A percentile compares a stretch with the other conserved stretches of the same genome.
These are phyloP conservation scores for Urosaurus nigricauda DNA, from an alignment of 2,797 vertebrate species.

Conservation along the genomic window DNA sequence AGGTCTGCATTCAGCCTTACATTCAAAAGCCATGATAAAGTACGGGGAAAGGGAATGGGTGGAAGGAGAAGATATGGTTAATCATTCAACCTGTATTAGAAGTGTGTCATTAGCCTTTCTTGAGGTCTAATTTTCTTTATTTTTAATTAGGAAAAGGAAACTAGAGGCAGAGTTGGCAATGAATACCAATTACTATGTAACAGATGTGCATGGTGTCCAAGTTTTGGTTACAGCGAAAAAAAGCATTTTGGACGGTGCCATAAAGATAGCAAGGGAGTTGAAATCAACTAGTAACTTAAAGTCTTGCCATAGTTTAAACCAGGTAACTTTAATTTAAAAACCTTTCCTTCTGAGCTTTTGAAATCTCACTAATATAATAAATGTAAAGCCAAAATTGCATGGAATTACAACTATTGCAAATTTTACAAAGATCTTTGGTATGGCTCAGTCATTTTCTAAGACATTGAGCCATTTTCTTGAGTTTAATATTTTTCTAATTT, in stretches of 20 bases:
- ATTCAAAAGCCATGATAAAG: neutral
- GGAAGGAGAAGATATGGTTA: neutral
- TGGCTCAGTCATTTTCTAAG: neutral
- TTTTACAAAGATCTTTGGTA: too few species aligned
- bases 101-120: neutral
- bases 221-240: conserved; percentile 75
- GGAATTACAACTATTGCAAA: neutral
- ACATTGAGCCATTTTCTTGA: neutral
- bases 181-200: conserved; percentile 63
- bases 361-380: neutral
- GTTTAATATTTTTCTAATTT: neutral
- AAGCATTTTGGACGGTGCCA: conserved; percentile 68
- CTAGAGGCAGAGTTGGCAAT: conserved; percentile 70
- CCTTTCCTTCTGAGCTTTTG: neutral
- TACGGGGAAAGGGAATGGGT: neutral
- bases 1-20: neutral
- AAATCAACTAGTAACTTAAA: conserved; percentile 64
- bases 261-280: conserved; percentile 75
- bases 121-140: conserved; percentile 23
- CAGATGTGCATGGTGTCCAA: conserved; percentile 68
- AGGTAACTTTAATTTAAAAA: conserved; percentile 68
- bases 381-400: neutral
- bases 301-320: conserved; percentile 64
- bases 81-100: neutral
- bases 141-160: conserved; percentile 75